Evolutionary conservation across 2,113 vertebrate genomes (phyloP).

Genomic region (Todiramphus saurophagus): DNA sequence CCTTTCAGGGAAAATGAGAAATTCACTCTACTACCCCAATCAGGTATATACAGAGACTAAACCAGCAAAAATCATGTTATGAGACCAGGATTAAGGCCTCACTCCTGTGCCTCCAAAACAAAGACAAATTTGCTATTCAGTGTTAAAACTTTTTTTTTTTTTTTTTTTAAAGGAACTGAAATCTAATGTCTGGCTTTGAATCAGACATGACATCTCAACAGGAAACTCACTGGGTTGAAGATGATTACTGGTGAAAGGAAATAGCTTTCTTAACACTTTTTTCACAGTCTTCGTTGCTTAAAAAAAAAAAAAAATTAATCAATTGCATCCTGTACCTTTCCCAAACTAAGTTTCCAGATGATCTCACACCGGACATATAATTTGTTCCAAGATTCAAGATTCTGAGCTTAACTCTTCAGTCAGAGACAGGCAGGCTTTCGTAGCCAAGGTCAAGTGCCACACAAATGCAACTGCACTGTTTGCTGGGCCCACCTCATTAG

Average conservation of each 20-base stretch:
- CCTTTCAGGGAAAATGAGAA: background rate
- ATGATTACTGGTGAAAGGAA: background rate
- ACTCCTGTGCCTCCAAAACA: background rate
- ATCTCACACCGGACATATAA: background rate
- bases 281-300: background rate
- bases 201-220: background rate
- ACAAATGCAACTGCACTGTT: background rate
- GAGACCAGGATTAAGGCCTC: background rate
- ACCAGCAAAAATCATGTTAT: background rate
- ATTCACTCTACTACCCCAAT: background rate
- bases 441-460: background rate
- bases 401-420: background rate
- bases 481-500: background rate
- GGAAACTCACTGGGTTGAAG: background rate
- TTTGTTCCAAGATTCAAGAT: background rate
- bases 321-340: background rate
- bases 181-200: background rate
- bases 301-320: too few species aligned
- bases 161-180: background rate
- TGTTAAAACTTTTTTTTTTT: background rate
- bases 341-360: background rate
- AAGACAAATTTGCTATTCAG: background rate
- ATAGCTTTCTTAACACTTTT: background rate
- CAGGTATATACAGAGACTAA: background rate
- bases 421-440: background rate